Base-by-base conservation (phyloP, 2,797 vertebrate genomes). In the Novumbra hubbsi region DNA sequence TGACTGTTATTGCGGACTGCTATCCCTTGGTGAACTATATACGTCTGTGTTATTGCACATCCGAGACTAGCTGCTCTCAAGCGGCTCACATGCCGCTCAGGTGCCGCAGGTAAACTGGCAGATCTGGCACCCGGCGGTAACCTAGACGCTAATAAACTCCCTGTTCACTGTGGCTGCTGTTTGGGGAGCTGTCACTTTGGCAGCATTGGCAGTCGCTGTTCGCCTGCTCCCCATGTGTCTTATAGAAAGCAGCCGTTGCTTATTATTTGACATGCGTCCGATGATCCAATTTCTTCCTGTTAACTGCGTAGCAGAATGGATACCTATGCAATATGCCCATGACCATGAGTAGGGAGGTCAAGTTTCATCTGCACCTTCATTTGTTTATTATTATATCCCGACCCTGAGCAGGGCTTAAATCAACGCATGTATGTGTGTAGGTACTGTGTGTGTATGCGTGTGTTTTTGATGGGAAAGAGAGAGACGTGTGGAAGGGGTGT, bases 61-160 rank as follows among this genome's bases (percentile, higher is more conserved):
- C 17, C 38, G 78, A 34, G 70, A 69, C 72, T 3, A 67, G 85
- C 70, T 63, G 65, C 81, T 69, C 84, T 85, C 84, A 21, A 57
- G 55, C 7, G n/a, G 55, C 21, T 57, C 55, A 68, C 27, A 76
- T 6, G 79, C 69, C 38, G 66, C 76, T 30, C 79, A 32, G 76
- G 80, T 87, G 79, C 77, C 73, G 63, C 34, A 62, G 82, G 86
- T 84, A 74, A 84, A 80, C 72, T 4, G 76, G 76, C 60, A 76
- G 81, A 84, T 71, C 73, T 2, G 71, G 72, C 90, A 88, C 88
- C 89, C 86, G 49, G 64, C 41, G 11, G 11, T 45, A 12, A 45
- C 41, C 41, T 82, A 85, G 0, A 49, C 76, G 73, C 84, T 87
- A 88, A 91, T 92, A 83, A 83, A 86, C 81, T 90, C 91, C 87